phyloP scores from a whole-genome alignment of 2,888 invertebrate genomes.

The Hydrotaea cyrtoneurina region DNA sequence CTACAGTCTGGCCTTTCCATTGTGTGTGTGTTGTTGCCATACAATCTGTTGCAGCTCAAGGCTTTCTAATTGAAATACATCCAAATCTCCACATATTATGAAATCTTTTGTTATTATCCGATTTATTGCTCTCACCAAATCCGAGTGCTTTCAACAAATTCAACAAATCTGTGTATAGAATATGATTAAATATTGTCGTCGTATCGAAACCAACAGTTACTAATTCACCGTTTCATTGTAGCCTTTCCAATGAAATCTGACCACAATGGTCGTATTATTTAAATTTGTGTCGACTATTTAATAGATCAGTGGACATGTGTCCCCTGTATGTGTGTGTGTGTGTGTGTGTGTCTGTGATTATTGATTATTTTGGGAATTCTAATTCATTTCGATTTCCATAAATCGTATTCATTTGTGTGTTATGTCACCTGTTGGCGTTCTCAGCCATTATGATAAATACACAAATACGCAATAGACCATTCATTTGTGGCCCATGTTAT shows the following conservation, averaged over 20 bases:
- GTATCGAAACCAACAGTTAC: too few relatives aligned
- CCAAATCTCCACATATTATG: neutral
- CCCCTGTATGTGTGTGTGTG: too few relatives aligned
- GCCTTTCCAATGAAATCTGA: too few relatives aligned
- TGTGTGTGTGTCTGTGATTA: neutral
- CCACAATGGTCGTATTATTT: neutral
- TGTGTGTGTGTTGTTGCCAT: too few relatives aligned
- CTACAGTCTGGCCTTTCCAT: too few relatives aligned
- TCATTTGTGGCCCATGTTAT: constrained; percentile 6
- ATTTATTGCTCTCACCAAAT: neutral
- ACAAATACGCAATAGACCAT: constrained; percentile 19
- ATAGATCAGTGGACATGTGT: constrained; percentile 12
- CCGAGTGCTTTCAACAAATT: neutral
- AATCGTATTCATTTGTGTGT: constrained; percentile 3
- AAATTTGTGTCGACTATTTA: neutral
- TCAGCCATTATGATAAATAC: neutral
- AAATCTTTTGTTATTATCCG: neutral
- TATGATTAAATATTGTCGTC: too few relatives aligned
- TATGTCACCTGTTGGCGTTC: constrained; percentile 43
- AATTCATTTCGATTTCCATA: constrained; percentile 5
- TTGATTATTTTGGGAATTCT: neutral
- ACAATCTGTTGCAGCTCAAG: too few relatives aligned
- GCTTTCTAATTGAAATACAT: neutral
- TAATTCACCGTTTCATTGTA: too few relatives aligned
- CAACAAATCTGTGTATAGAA: neutral